These are phyloP conservation scores for Balaenoptera acutorostrata DNA, from an alignment of 2,113 vertebrate species.

Conservation along the genomic window DNA sequence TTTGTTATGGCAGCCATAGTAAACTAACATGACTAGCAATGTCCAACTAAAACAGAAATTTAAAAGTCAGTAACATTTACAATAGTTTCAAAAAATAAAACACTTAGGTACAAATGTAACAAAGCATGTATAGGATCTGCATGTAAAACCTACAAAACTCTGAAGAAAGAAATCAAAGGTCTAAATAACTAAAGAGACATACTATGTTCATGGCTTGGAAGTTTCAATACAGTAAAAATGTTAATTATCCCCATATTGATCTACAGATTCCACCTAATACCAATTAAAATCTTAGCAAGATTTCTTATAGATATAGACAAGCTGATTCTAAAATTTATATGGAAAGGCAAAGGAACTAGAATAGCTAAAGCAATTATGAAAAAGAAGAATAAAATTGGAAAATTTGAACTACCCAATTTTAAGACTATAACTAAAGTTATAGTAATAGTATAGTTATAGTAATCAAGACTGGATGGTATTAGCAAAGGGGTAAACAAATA, in stretches of 20 bases:
- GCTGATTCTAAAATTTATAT: background rate
- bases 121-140: background rate
- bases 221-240: background rate
- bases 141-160: background rate
- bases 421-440: background rate
- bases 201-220: background rate
- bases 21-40: background rate
- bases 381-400: background rate
- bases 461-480: background rate
- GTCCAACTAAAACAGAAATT: background rate
- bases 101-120: background rate
- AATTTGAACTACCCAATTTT: background rate
- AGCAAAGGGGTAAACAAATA: background rate
- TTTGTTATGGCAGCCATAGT: background rate
- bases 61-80: background rate
- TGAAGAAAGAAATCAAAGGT: background rate
- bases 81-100: background rate
- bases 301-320: background rate
- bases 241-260: background rate
- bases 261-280: background rate
- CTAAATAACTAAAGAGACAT: background rate
- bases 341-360: background rate
- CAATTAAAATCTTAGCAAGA: background rate
- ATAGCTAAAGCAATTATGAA: background rate
- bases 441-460: background rate